These are phyloP conservation scores for Acanthoscelides obtectus DNA, from an alignment of 2,888 invertebrate species.

Conservation along the genomic window DNA sequence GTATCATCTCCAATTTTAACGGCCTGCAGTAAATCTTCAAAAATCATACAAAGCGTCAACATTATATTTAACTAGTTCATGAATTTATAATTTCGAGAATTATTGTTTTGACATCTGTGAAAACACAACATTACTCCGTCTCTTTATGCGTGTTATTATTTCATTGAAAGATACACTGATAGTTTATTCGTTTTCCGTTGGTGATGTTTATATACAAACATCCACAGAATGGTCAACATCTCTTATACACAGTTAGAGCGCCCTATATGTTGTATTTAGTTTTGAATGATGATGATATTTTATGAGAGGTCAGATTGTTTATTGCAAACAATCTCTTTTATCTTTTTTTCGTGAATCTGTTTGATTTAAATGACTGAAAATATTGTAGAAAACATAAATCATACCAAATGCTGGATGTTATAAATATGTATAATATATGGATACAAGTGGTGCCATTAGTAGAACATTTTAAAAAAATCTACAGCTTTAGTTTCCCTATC, in stretches of 20 bases:
- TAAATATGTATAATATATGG: too few relatives aligned
- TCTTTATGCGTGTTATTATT: constrained; percentile 1
- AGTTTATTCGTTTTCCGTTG: neutral
- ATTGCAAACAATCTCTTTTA: neutral
- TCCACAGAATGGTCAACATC: neutral
- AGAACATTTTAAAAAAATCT: neutral
- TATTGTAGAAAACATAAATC: neutral
- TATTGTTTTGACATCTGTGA: constrained; percentile 7
- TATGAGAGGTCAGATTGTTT: neutral
- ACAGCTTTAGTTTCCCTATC: too few relatives aligned
- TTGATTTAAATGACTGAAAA: neutral
- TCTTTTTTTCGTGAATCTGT: neutral
- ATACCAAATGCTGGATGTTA: neutral
- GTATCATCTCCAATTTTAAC: neutral
- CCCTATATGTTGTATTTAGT: neutral
- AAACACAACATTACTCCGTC: constrained; percentile 4
- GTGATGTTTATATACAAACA: neutral
- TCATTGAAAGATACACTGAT: neutral
- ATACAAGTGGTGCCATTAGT: neutral
- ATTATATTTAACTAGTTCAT: neutral
- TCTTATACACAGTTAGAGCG: neutral
- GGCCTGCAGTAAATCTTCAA: neutral
- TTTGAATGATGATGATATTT: constrained; percentile 1
- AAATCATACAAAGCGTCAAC: neutral
- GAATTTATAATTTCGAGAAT: neutral